phyloP scores from a whole-genome alignment of 1,140 invertebrate species.

The Listronotus oregonensis region DNA sequence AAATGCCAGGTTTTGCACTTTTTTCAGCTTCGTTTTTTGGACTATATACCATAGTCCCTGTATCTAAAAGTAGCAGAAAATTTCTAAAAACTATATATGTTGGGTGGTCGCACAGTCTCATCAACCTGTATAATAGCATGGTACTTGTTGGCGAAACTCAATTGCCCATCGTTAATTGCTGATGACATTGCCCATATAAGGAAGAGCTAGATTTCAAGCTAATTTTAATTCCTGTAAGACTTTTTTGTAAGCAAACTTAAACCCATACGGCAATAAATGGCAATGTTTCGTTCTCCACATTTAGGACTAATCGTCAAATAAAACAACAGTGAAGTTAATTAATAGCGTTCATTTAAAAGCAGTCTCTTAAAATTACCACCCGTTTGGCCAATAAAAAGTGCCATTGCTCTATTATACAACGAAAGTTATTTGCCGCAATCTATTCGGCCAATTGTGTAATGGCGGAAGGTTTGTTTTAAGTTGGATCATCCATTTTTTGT shows the following conservation, averaged over 20 bases:
- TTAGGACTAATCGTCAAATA: slow-evolving; percentile 4
- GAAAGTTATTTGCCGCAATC: slow-evolving; percentile 29
- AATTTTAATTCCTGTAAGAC: slow-evolving; percentile 15
- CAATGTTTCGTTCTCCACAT: slow-evolving; percentile 7
- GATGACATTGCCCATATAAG: slow-evolving; percentile 2
- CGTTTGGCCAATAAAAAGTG: slow-evolving; percentile 28
- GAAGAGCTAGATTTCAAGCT: slow-evolving; percentile 19
- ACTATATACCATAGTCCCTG: too few relatives aligned
- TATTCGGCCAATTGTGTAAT: slow-evolving; percentile 33
- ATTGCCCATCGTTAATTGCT: slow-evolving; percentile 12
- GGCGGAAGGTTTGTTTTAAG: slow-evolving; percentile 38
- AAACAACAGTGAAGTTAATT: slow-evolving; percentile 19
- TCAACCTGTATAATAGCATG: slow-evolving; percentile 7
- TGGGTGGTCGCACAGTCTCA: slow-evolving; percentile 7
- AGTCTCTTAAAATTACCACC: slow-evolving; percentile 12
- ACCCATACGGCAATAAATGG: neutral
- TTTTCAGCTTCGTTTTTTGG: too few relatives aligned
- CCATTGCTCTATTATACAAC: slow-evolving; percentile 39
- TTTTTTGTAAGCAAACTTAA: slow-evolving; percentile 4
- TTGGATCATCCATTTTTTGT: slow-evolving; percentile 43
- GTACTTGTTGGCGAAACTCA: slow-evolving; percentile 3
- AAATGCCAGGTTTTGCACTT: too few relatives aligned
- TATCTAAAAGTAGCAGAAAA: too few relatives aligned
- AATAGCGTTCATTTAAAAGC: slow-evolving; percentile 26
- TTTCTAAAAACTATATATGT: too few relatives aligned